Base-by-base conservation (phyloP, 2,797 vertebrate genomes). In the Gila robusta region DNA sequence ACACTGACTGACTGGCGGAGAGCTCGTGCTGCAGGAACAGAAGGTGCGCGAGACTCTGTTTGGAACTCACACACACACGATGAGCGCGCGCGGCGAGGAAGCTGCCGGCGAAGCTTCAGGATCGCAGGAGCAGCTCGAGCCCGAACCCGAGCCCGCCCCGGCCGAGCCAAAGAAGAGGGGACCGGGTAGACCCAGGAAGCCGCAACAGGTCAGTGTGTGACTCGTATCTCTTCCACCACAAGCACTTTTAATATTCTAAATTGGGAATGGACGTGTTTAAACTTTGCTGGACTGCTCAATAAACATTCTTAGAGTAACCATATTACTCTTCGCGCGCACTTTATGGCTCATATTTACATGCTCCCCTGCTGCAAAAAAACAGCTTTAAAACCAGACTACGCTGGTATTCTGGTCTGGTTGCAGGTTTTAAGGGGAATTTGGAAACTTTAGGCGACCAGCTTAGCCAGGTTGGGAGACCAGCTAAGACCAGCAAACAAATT, bases 131-230 rank as follows among this genome's bases (percentile, higher is more conserved):
- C 96, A 96, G 35, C 44, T 54, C 78, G 84, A 96, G 52, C 74
- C 56, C 56, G 49, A 52, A 2, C 49, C 72, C 72, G 74, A 77
- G 95, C 96, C 91, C 70, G 87, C 87, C 81, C 91, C 96, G 91
- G 92, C 96, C 89, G 95, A 96, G 93, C 95, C 97, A 66, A 96
- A 95, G 94, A 98, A 97, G 96, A 94, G 97, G 93, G 96, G 97
- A 94, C 97, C 97, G 91, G 97, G 97, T 91, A 97, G 97, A 96
- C 97, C 97, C 91, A 96, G 97, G 95, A 98, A 98, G 92, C 97
- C 96, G 89, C 97, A 94, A 79, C 97, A 98, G 96, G 97, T 98
- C 95, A 97, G 97, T 96, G 97, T 95, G 89, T 67, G 49, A 52
- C 86, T 87, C 47, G 56, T 37, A 67, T 84, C 41, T 59, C 83